phyloP scores from a whole-genome alignment of 2,888 invertebrate genomes.

The Matsumyia berberina region DNA sequence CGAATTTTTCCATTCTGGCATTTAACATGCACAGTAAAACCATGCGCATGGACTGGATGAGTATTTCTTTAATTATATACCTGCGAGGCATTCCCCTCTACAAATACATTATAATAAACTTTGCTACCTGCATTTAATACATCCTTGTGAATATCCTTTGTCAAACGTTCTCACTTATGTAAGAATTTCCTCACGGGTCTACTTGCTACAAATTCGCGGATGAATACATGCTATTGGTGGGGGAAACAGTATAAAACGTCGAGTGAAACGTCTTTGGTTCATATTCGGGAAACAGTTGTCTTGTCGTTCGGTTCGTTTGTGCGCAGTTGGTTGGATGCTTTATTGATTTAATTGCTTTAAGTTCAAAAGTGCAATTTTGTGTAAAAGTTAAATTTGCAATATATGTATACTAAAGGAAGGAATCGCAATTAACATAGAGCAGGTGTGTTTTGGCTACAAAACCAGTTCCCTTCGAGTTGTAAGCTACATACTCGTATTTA shows the following conservation, averaged over 20 bases:
- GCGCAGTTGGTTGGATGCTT: conserved; percentile 59
- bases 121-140: neutral
- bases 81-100: neutral
- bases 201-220: conserved; percentile 52
- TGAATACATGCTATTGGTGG: conserved; percentile 59
- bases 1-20: conserved; percentile 41
- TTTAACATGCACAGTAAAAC: conserved; percentile 49
- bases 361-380: neutral
- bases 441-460: conserved; percentile 62
- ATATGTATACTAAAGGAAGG: conserved; percentile 33
- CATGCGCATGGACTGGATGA: conserved; percentile 9
- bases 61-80: neutral
- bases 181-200: conserved; percentile 14
- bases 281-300: conserved; percentile 68
- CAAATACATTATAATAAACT: neutral
- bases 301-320: conserved; percentile 35
- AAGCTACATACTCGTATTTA: conserved; percentile 25
- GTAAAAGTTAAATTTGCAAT: neutral
- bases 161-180: neutral
- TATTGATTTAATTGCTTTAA: conserved; percentile 12
- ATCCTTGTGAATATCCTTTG: neutral
- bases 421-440: conserved; percentile 62
- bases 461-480: conserved; percentile 13
- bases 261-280: neutral
- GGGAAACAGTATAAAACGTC: conserved; percentile 58